phyloP scores from a whole-genome alignment of 2,888 invertebrate species.

The Timema cristinae region DNA sequence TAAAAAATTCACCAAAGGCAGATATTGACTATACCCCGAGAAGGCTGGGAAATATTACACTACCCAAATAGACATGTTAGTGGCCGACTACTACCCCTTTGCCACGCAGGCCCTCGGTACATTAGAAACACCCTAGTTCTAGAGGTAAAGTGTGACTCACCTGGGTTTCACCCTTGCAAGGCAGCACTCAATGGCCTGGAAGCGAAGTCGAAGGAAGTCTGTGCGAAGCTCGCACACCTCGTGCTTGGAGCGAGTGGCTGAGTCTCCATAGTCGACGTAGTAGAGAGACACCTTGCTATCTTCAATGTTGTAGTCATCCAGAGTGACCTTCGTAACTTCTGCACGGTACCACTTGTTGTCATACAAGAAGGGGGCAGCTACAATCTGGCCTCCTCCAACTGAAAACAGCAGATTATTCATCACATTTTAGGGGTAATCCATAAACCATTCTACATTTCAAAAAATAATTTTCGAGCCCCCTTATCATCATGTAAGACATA shows the following conservation, averaged over 20 bases:
- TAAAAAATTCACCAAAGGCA: too few species aligned
- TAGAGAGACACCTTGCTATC: conserved; percentile 66
- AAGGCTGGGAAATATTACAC: too few species aligned
- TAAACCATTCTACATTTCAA: too few species aligned
- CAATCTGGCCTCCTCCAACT: conserved; percentile 67
- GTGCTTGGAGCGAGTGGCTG: conserved; percentile 60
- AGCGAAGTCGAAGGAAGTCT: conserved; percentile 66
- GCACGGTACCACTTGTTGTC: conserved; percentile 81
- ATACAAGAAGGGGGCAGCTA: conserved; percentile 77
- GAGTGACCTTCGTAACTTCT: conserved; percentile 61
- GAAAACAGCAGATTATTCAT: conserved; percentile 32
- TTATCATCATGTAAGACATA: too few species aligned
- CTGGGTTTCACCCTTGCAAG: conserved; percentile 59
- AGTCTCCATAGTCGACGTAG: conserved; percentile 87
- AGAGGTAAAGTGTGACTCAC: neutral
- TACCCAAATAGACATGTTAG: too few species aligned
- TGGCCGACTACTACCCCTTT: too few species aligned
- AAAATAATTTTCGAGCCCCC: too few species aligned
- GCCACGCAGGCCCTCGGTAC: too few species aligned
- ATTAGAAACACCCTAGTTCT: too few species aligned
- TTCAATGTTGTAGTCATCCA: conserved; percentile 58
- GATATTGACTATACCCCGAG: too few species aligned
- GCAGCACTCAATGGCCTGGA: conserved; percentile 86
- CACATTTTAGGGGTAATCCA: too few species aligned
- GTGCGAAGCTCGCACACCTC: conserved; percentile 70